Evolutionary conservation across 1,140 invertebrate genomes (phyloP).

Genomic region (Hestina assimilis): DNA sequence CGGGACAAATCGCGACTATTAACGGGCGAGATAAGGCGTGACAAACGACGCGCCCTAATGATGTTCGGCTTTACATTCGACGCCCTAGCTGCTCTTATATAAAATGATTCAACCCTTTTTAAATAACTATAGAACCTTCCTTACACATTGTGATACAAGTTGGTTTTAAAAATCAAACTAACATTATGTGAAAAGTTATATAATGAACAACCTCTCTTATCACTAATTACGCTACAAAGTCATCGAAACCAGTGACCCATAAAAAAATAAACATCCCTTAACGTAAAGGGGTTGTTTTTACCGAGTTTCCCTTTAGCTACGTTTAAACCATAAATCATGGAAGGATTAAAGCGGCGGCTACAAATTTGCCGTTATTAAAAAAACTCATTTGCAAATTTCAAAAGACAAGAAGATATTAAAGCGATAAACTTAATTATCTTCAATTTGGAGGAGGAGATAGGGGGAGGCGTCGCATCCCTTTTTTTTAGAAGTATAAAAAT

Average conservation of each 20-base stretch:
- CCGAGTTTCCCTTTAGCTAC: neutral
- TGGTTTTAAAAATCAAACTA: no score
- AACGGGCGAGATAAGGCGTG: constrained; percentile 12
- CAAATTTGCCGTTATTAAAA: constrained; percentile 76
- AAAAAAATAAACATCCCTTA: neutral
- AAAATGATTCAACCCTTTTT: neutral
- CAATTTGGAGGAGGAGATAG: constrained; percentile 34
- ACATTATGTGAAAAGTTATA: no score
- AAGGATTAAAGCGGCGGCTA: constrained; percentile 57
- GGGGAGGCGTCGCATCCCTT: constrained; percentile 40
- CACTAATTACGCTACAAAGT: no score
- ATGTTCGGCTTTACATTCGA: neutral
- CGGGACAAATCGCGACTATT: constrained; percentile 14
- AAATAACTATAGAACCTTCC: no score
- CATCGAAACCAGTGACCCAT: neutral
- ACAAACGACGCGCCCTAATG: constrained; percentile 14
- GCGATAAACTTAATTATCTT: constrained; percentile 73
- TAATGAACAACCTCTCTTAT: no score
- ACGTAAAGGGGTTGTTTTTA: neutral
- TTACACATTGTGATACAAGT: no score
- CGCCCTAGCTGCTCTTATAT: constrained; percentile 1
- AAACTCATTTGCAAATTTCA: constrained; percentile 77
- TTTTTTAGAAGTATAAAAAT: constrained; percentile 58
- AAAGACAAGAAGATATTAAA: constrained; percentile 73
- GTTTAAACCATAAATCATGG: constrained; percentile 57